phyloP scores from a whole-genome alignment of 2,797 vertebrate genomes.

The Oreochromis grahami region DNA sequence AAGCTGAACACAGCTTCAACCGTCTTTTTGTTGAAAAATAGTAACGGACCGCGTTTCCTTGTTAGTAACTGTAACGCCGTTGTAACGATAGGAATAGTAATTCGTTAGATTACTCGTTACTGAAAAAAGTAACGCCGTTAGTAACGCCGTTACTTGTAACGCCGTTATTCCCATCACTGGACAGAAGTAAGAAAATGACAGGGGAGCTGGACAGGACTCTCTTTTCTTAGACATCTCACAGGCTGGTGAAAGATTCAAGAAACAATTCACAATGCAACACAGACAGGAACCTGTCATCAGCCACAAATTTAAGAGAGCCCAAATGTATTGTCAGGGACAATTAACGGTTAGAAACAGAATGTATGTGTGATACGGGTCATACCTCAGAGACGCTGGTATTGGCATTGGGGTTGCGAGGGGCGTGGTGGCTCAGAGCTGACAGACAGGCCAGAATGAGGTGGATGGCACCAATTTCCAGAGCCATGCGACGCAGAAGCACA shows the following conservation, averaged over 20 bases:
- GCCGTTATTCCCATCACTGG: no score
- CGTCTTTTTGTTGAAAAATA: no score
- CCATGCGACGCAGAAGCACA: conserved; percentile 92
- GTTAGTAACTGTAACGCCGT: no score
- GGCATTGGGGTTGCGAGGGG: conserved; percentile 88
- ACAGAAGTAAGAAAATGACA: not conserved
- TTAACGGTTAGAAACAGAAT: not conserved
- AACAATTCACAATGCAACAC: not conserved
- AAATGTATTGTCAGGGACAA: not conserved
- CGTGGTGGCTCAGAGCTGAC: conserved; percentile 96
- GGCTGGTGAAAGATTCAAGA: not conserved
- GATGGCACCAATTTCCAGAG: conserved; percentile 94
- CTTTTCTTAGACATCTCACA: not conserved
- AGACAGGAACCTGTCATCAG: not conserved
- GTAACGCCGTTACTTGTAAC: no score
- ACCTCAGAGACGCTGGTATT: conserved; percentile 88
- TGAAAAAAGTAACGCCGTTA: no score
- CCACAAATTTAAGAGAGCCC: not conserved
- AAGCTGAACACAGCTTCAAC: no score
- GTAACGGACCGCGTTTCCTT: no score
- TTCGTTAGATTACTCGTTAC: no score
- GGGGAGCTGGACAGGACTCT: not conserved
- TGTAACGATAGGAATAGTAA: no score
- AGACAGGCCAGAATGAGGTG: conserved; percentile 97
- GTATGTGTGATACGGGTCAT: not conserved